Percentiles rank a stretch among this genome's conserved stretches.
Evolutionary conservation across 1,140 invertebrate species (phyloP).

Genomic region (Contarinia nasturtii): DNA sequence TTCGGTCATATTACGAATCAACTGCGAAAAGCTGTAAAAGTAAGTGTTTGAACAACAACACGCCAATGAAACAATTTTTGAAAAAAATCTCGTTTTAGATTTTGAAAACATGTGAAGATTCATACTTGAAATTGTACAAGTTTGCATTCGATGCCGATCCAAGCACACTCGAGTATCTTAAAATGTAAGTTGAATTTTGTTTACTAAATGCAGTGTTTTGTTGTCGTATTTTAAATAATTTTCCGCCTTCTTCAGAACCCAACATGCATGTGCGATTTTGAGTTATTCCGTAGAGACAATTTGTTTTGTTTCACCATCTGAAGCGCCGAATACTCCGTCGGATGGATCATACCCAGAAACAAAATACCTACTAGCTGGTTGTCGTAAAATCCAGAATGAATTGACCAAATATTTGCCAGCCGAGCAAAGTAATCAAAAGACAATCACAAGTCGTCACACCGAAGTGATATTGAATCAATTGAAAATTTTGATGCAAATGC

Average conservation of each 20-base stretch:
- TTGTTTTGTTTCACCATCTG: constrained; percentile 19
- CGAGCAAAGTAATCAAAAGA: constrained; percentile 16
- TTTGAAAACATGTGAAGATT: constrained; percentile 50
- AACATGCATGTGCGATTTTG: constrained; percentile 19
- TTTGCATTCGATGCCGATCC: constrained; percentile 87
- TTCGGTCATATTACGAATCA: constrained; percentile 69
- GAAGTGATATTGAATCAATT: constrained; percentile 20
- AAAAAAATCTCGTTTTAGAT: constrained; percentile 19
- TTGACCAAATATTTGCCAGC: constrained; percentile 11
- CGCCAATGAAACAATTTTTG: no score
- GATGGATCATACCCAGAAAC: constrained; percentile 20
- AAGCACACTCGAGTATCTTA: constrained; percentile 59
- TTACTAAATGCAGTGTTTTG: background rate
- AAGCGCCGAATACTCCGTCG: constrained; percentile 16
- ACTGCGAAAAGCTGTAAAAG: constrained; percentile 32
- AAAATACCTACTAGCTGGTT: constrained; percentile 10
- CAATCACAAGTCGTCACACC: constrained; percentile 18
- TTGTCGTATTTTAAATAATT: no score
- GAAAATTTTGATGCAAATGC: constrained; percentile 19
- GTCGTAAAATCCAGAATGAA: background rate
- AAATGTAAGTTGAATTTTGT: constrained; percentile 38
- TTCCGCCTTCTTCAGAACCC: constrained; percentile 5
- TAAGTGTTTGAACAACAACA: constrained; percentile 40
- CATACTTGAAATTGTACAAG: constrained; percentile 69
- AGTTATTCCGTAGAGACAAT: constrained; percentile 20